Evolutionary conservation across 37 sponge, comb jelly and placozoan genomes (phyloP), one percentile per base, ranked within the genome.

Genomic region (Ianthella basta): DNA sequence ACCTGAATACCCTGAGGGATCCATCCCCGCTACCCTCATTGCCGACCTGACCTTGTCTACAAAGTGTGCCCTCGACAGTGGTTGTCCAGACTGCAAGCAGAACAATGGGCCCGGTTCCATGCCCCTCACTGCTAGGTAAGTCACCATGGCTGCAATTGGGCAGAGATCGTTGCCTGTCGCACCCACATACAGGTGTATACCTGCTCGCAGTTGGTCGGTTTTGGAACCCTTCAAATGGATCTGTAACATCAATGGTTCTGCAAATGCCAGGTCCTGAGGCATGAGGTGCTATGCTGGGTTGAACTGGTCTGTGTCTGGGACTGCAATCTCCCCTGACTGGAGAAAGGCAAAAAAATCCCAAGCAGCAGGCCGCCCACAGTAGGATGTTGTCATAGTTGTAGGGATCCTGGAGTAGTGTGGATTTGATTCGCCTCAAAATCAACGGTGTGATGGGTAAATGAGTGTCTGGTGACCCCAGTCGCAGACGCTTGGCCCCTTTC

Each of bases 341-440:
- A 84, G 56, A 55, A 85, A 84, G n/a, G 74, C 85, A 20, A 85
- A 89, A 60, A 73, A 85, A 60, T n/a, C 85, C 65, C 53, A 80
- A 54, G 41, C 57, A 79, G 8, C 33, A 36, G 16, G 89, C 85
- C 5, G 82, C 89, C 82, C 89, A 89, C n/a, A 89, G 55, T 81
- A 85, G 84, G n/a, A n/a, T n/a, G n/a, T n/a, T n/a, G n/a, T n/a
- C n/a, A n/a, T n/a, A n/a, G n/a, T n/a, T n/a, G n/a, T n/a, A n/a
- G n/a, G n/a, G n/a, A n/a, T n/a, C n/a, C n/a, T n/a, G n/a, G n/a
- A n/a, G n/a, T n/a, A n/a, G n/a, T n/a, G n/a, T n/a, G n/a, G n/a
- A n/a, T n/a, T n/a, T n/a, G n/a, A n/a, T n/a, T n/a, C n/a, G n/a
- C n/a, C n/a, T n/a, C n/a, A n/a, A n/a, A n/a, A n/a, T n/a, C n/a